Percentiles rank a stretch among this genome's conserved stretches.
phyloP scores from a whole-genome alignment of 2,888 invertebrate genomes.

The Zele albiditarsus region DNA sequence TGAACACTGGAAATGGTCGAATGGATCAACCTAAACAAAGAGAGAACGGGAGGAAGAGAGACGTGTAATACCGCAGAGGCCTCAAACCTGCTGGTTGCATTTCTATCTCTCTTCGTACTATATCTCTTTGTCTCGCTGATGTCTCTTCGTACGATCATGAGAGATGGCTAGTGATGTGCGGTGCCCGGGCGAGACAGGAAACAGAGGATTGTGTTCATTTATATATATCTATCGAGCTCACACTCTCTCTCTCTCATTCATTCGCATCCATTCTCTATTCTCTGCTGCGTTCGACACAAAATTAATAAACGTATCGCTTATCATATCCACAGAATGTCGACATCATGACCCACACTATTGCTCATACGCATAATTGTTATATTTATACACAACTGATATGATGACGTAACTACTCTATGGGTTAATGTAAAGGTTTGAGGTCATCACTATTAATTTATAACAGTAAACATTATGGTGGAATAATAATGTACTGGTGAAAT shows the following conservation, averaged over 20 bases:
- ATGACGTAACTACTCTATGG: not conserved
- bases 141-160: not conserved
- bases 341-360: constrained; percentile 25
- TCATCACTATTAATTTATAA: constrained; percentile 35
- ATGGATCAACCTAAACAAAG: constrained; percentile 30
- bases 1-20: constrained; percentile 28
- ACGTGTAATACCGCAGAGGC: constrained; percentile 12
- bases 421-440: constrained; percentile 24
- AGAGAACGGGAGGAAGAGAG: not conserved
- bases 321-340: constrained; percentile 46
- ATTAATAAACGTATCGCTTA: constrained; percentile 54
- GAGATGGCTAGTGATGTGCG: not conserved
- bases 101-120: not conserved
- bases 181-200: not conserved
- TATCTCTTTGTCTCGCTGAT: not conserved
- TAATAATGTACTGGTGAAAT: not conserved
- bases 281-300: constrained; percentile 29
- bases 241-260: not conserved
- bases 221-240: not conserved
- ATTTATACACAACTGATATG: constrained; percentile 43
- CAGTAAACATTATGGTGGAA: constrained; percentile 30
- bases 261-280: not conserved
- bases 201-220: not conserved
- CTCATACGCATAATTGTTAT: constrained; percentile 41
- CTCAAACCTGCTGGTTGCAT: constrained; percentile 17